phyloP scores from a whole-genome alignment of 2,888 invertebrate genomes.

The Capitulum mitella region DNA sequence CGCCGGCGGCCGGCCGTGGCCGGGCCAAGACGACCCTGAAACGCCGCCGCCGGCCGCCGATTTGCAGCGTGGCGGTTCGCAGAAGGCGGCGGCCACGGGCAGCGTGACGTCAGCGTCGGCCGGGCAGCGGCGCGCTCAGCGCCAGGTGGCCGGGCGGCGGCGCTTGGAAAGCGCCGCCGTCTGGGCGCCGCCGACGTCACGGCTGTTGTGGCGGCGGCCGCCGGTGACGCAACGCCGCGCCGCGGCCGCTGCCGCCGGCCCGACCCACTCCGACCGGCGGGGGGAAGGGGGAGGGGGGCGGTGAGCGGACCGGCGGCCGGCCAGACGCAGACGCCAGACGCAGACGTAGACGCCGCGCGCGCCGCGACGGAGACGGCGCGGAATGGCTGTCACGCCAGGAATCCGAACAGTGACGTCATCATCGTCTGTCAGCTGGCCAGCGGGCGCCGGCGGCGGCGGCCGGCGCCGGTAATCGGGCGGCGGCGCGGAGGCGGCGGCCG shows the following conservation, averaged over 20 bases:
- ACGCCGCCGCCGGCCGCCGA: not conserved
- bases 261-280: too few relatives aligned
- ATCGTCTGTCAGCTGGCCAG: slow-evolving; percentile 7
- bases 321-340: not conserved
- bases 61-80: not conserved
- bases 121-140: not conserved
- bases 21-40: not conserved
- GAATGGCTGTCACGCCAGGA: not conserved
- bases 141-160: not conserved
- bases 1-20: not conserved
- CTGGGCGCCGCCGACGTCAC: not conserved
- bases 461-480: not conserved
- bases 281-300: too few relatives aligned
- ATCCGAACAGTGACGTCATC: not conserved
- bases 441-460: not conserved
- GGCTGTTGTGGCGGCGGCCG: slow-evolving; percentile 4
- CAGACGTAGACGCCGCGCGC: not conserved
- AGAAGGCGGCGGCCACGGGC: not conserved
- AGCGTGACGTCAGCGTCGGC: slow-evolving; percentile 1
- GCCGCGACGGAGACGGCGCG: not conserved
- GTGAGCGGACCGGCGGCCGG: not conserved
- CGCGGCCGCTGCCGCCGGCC: not conserved
- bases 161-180: slow-evolving; percentile 15
- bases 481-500: not conserved
- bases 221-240: not conserved